Percentiles rank a stretch among this genome's conserved stretches.
These are phyloP conservation scores for Hipposideros armiger DNA, from an alignment of 2,113 vertebrate genomes.

Conservation along the genomic window DNA sequence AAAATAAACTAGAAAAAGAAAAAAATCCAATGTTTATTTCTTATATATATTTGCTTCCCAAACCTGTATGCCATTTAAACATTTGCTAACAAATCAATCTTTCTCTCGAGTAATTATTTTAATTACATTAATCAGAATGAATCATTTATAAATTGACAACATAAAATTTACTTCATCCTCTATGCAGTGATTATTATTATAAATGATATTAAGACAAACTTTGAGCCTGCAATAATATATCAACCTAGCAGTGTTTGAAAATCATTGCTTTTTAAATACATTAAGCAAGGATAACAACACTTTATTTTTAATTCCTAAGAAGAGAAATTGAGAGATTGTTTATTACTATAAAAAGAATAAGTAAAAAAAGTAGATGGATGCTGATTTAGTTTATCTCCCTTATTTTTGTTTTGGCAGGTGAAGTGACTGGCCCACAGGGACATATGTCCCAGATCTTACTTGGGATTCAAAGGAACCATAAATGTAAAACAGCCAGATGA, in stretches of 20 bases:
- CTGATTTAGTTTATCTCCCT: too few species aligned
- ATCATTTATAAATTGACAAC: background rate
- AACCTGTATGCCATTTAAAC: background rate
- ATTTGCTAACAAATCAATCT: background rate
- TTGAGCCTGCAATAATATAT: background rate
- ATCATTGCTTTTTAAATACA: background rate
- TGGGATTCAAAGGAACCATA: background rate
- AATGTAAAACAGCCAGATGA: rapidly evolving
- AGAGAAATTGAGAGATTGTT: background rate
- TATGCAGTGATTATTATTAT: background rate
- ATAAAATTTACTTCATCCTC: background rate
- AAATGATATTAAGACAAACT: background rate
- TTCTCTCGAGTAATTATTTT: constrained; percentile 4
- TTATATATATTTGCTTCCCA: background rate
- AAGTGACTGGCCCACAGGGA: background rate
- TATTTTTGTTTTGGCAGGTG: background rate
- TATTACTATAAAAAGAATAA: background rate
- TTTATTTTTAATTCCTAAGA: background rate
- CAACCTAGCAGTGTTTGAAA: background rate
- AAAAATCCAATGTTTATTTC: background rate
- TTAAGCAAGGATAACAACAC: background rate
- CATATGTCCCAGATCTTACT: background rate
- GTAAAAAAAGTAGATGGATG: too few species aligned
- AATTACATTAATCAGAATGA: background rate
- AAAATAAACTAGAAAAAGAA: background rate